Base-by-base conservation (phyloP, 2,113 vertebrate species). In the Gymnorhina tibicen region DNA sequence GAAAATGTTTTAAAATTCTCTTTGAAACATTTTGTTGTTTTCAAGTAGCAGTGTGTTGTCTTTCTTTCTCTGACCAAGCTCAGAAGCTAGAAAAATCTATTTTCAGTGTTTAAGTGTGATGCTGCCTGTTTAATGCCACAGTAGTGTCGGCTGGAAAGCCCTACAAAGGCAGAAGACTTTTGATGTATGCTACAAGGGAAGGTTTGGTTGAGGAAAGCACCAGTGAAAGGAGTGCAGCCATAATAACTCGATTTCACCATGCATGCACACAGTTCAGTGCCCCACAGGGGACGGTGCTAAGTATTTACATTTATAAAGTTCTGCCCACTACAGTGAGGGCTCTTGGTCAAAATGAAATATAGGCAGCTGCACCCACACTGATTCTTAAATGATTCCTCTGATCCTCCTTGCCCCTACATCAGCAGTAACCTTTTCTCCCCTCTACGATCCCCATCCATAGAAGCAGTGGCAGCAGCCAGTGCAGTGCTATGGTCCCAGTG, bases 361-460 rank as follows among this genome's bases (percentile, higher is more conserved):
- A 46, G 42, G 22, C 33, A 92, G 23, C 23, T 86, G 70, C 16
- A 63, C 21, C 24, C 24, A 47, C 1, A 2, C 3, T 4, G 4
- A 39, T 66, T 85, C 42, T 50, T n/a, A 47, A 13, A n/a, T 23
- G 7, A 46, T 70, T 70, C 9, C 21, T 52, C 35, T 4, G 6
- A 42, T 33, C 41, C 46, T 74, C 28, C 27, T 49, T 91, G 32
- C 21, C 3, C 27, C 37, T 47, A 6, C 19, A 26, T 0, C 3
- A 85, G 53, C 35, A 22, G 21, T 0, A 62, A 11, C 16, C 21
- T 69, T 60, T 59, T 28, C 28, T 59, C 3, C 27, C 8, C 5
- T 0, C 6, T 11, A 0, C 24, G 46, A 9, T 8, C 33, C 32
- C 35, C 5, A 11, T 5, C 10, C 50, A 44, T 37, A 35, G 50